Base-by-base conservation (phyloP, 23 tunicate genomes). In the Ciona savignyi region DNA sequence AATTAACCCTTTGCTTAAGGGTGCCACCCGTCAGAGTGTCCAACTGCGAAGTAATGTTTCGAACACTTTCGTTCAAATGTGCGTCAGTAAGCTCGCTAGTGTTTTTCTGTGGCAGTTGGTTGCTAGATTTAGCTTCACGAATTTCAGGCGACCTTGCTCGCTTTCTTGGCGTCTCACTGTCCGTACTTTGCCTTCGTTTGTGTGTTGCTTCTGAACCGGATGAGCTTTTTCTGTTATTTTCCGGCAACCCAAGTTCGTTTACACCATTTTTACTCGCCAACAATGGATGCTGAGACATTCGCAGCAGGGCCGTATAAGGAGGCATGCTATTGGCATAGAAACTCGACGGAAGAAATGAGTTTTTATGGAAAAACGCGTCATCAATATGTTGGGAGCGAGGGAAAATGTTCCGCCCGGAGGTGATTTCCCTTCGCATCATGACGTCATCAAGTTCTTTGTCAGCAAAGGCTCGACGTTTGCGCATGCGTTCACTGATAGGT, bases 401-500 rank as follows among this genome's bases (percentile, higher is more conserved):
- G 56, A 42, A 42, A 15, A 42, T 42, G 11, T 15, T 15, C 9
- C 56, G 15, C 15, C 56, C 15, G 56, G 56, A 42, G 15, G 9
- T 42, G 64, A 81, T 27, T 49, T 81, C 87, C 26, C 87, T 60
- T 28, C 66, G 74, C 80, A 82, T 74, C 80, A 75, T 82, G 42
- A 67, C 70, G 25, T 87, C 86, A 27, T 88, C 87, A 25, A 88
- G 51, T 23, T 73, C 75, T 72, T 88, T 80, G 70, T 88, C 96
- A 1, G 96, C 96, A 68, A 88, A 88, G 6, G 96, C 87, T 73
- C 72, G 77, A 42, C 96, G 33, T 71, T 88, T 88, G 60, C 96
- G 71, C 84, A 88, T 88, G 67, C 96, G 74, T 34, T 88, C 96
- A 29, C 79, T 81, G n/a, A 88, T 34, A n/a, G 96, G 96, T 20